Evolutionary conservation across 2,888 invertebrate genomes (phyloP).

Genomic region (Venusia cambrica): DNA sequence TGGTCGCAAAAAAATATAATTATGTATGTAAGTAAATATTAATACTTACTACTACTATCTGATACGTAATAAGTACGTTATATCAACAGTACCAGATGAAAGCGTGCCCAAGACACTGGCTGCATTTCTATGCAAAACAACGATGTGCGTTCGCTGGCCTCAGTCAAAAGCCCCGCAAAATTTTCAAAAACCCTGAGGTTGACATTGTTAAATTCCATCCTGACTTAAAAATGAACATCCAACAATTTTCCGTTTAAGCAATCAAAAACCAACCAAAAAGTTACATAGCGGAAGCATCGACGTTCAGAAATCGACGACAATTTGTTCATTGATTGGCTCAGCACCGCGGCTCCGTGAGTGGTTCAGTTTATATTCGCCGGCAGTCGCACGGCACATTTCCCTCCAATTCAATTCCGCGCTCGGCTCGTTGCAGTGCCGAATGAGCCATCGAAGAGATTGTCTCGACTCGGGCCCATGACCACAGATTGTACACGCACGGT

Average conservation of each 20-base stretch:
- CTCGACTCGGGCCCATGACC: conserved; percentile 32
- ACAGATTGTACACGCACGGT: conserved; percentile 9
- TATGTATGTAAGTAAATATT: too few relatives aligned
- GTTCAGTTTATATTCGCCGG: conserved; percentile 70
- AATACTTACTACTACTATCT: too few relatives aligned
- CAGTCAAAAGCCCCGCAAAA: too few relatives aligned
- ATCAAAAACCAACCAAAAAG: not conserved
- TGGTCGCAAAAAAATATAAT: too few relatives aligned
- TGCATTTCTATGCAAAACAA: too few relatives aligned
- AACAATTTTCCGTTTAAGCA: not conserved
- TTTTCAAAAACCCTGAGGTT: too few relatives aligned
- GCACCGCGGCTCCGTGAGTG: conserved; percentile 49
- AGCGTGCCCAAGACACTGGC: too few relatives aligned
- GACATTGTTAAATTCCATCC: too few relatives aligned
- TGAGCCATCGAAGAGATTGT: conserved; percentile 74
- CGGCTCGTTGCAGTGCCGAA: conserved; percentile 73
- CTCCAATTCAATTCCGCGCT: conserved; percentile 75
- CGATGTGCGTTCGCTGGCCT: too few relatives aligned
- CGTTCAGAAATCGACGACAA: conserved; percentile 43
- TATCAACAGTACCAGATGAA: too few relatives aligned
- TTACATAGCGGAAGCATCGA: conserved; percentile 38
- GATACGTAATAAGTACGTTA: too few relatives aligned
- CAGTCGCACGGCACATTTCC: conserved; percentile 72
- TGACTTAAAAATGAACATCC: too few relatives aligned
- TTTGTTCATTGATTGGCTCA: conserved; percentile 52